phyloP scores from a whole-genome alignment of 2,113 vertebrate species.

The Hyla sarda region DNA sequence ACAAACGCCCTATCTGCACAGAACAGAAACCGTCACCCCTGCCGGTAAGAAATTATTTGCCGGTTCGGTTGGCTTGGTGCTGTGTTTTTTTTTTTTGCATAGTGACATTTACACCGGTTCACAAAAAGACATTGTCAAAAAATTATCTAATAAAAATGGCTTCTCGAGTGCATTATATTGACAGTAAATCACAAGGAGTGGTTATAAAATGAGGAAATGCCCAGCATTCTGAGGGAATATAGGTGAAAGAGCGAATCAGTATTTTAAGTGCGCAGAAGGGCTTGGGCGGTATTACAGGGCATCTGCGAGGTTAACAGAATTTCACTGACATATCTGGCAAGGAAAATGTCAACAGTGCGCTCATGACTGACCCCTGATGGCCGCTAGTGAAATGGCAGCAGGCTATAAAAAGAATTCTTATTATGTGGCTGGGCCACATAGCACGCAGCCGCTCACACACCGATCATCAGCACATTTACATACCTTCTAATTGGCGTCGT shows the following conservation, averaged over 20 bases:
- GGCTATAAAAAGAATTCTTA: constrained; percentile 6
- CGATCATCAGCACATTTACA: neutral
- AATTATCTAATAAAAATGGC: constrained; percentile 8
- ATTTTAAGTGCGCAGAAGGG: constrained; percentile 21
- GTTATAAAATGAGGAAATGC: neutral
- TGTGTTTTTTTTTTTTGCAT: too few species aligned
- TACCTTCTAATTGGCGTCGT: constrained; percentile 12
- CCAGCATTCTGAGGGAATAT: neutral
- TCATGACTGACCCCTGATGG: constrained; percentile 31
- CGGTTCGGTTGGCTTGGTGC: neutral
- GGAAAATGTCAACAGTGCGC: constrained; percentile 54
- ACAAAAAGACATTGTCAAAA: neutral
- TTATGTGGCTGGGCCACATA: neutral
- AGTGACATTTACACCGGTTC: neutral
- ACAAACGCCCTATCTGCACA: neutral
- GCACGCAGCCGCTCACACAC: neutral
- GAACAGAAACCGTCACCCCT: neutral
- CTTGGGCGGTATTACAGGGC: constrained; percentile 28
- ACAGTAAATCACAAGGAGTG: neutral
- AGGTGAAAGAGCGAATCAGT: neutral
- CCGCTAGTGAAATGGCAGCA: neutral
- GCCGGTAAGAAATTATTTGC: neutral
- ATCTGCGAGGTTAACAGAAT: constrained; percentile 30
- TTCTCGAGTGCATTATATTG: neutral
- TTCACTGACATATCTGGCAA: constrained; percentile 50